phyloP scores from a whole-genome alignment of 2,888 invertebrate species.

The Pachydiplax longipennis region DNA sequence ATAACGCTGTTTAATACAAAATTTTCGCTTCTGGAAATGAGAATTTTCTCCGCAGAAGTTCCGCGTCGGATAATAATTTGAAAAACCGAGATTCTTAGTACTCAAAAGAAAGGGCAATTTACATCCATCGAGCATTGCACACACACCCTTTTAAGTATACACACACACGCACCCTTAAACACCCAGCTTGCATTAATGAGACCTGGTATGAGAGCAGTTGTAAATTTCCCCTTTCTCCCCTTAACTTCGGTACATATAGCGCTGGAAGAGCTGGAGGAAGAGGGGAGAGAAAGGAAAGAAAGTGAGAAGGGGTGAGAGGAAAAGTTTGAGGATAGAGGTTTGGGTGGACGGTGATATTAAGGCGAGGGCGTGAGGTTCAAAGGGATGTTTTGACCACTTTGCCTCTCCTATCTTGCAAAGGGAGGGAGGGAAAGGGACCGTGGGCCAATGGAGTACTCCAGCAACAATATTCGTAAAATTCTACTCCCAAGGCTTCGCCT shows the following conservation, averaged over 20 bases:
- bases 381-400: constrained; percentile 1
- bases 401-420: background rate
- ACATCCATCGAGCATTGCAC: background rate
- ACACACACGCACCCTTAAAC: background rate
- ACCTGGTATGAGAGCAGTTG: background rate
- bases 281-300: background rate
- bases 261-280: background rate
- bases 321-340: background rate
- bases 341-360: background rate
- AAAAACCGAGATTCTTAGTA: background rate
- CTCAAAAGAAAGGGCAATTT: background rate
- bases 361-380: background rate
- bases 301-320: background rate
- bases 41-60: no score
- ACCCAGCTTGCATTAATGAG: background rate
- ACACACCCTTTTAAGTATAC: background rate
- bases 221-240: background rate
- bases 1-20: no score
- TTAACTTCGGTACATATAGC: background rate
- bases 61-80: background rate
- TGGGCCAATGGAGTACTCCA: background rate
- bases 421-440: background rate
- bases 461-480: background rate
- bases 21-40: no score
- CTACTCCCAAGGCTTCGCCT: background rate